Evolutionary conservation across 2,888 invertebrate species (phyloP).

Genomic region (Hoplodrina ambigua): DNA sequence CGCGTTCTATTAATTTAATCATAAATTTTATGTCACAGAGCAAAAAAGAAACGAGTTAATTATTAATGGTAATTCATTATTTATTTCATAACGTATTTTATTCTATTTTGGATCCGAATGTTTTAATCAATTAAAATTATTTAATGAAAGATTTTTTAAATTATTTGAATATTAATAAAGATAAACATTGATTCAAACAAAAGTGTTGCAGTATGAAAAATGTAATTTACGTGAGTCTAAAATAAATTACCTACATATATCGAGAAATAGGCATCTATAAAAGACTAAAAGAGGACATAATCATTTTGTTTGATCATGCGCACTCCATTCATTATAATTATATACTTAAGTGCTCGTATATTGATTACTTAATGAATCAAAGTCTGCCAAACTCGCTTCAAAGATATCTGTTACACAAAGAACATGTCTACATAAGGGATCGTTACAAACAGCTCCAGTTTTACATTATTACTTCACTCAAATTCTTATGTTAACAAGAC

Average conservation of each 20-base stretch:
- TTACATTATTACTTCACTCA: conserved; percentile 3
- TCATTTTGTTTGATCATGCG: conserved; percentile 1
- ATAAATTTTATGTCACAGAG: too few species aligned
- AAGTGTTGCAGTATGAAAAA: not conserved
- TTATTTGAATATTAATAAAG: too few species aligned
- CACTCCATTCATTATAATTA: conserved; percentile 9
- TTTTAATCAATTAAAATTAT: too few species aligned
- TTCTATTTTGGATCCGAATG: too few species aligned
- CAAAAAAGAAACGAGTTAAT: not conserved
- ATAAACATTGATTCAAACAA: too few species aligned
- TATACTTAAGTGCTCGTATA: not conserved
- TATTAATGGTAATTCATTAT: too few species aligned
- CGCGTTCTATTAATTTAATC: too few species aligned
- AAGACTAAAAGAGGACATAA: not conserved
- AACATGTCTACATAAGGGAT: conserved; percentile 15
- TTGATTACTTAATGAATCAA: conserved; percentile 24
- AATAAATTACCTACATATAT: too few species aligned
- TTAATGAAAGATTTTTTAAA: too few species aligned
- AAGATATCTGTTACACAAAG: conserved; percentile 50
- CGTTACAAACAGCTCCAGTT: conserved; percentile 5
- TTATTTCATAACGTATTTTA: not conserved
- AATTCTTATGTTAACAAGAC: conserved; percentile 20
- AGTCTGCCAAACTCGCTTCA: conserved; percentile 30
- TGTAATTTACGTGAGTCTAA: too few species aligned
- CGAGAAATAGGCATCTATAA: not conserved